Base-by-base conservation (phyloP, 2,888 invertebrate species). In the Petrophora chlorosata region DNA sequence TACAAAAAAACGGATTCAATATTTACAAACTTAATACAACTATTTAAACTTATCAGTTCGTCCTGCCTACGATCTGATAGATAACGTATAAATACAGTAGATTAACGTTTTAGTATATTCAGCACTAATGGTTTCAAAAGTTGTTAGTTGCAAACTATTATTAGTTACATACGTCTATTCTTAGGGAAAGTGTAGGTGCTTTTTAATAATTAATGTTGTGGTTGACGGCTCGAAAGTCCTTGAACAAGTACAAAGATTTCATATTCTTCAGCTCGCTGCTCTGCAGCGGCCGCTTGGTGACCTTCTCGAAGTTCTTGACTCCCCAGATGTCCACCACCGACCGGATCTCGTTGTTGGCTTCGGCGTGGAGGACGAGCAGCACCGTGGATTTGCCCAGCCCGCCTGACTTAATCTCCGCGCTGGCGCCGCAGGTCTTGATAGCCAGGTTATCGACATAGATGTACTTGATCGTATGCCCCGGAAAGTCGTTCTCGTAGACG, bases 271-370 rank as follows among this genome's bases (percentile, higher is more conserved):
- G 26, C 3, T 67, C 58, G 0, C 53, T 49, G 3, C 26, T 32
- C 0, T 45, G 15, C 1, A 29, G 9, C 0, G 34, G 29, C 16
- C 26, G 38, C 22, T 9, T 44, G 0, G 38, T 47, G 0, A 46
- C 22, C 7, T 46, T 53, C 2, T 12, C 30, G 5, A 8, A 7
- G 3, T 57, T 55, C 51, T 65, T 75, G 3, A 63, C 67, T 0
- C 87, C 88, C 88, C 88, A 88, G 14, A 88, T 80, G 38, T 88
- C 86, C 3, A 88, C 72, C 1, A 88, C 85, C 0, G 85, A 75
- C 1, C 86, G 63, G 10, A 88, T 86, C 49, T 86, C 87, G 13
- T 85, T 75, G 50, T 82, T 74, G 0, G 74, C 61, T 1, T 57
- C 74, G 0, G 88, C 82, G 25, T 76, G 79, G 0, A 88, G 67